Evolutionary conservation across 2,888 invertebrate genomes (phyloP), one percentile per base, ranked within the genome.

Genomic region (Julus scandinavius): DNA sequence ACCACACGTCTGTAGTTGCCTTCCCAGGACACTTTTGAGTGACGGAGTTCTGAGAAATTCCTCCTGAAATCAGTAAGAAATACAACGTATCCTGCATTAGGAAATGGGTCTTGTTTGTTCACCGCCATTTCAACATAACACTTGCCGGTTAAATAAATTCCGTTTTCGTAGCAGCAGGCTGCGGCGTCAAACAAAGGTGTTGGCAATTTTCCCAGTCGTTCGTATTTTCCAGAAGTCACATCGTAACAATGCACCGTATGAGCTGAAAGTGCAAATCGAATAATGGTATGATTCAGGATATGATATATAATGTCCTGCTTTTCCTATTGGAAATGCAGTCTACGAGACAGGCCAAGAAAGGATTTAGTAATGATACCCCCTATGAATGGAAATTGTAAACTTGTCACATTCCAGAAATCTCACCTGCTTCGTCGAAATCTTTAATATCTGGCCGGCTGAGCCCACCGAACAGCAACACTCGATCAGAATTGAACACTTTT

Each of bases 141-240:
- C 85, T 85, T 41, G 49, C 85, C 85, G 9, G 85, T 17, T 41
- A 85, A n/a, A 85, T 85, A 85, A 85, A 85, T 41, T 85, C 85
- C 85, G 41, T 41, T 41, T 85, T 13, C 85, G 49, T 85, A 85
- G 9, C 6, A 41, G 20, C 85, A 85, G 45, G 85, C 85, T 49
- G 85, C 41, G 20, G 85, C 85, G n/a, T 85, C 85, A 4, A 41
- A 85, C 49, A 41, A 9, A n/a, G 85, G 85, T 20, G 85, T 49
- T 49, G 85, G 85, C 17, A 85, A 20, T 85, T 85, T 85, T 41
- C 85, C 85, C 41, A 85, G 38, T 85, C 20, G n/a, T 5, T 85
- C n/a, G n/a, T 49, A 85, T 49, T 41, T 85, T 9, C 49, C 85
- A 41, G 45, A 49, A 7, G 7, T 15, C 20, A 85, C 85, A n/a